These are phyloP conservation scores for Aphidius ervi DNA, from an alignment of 1,140 invertebrate genomes.

Conservation along the genomic window DNA sequence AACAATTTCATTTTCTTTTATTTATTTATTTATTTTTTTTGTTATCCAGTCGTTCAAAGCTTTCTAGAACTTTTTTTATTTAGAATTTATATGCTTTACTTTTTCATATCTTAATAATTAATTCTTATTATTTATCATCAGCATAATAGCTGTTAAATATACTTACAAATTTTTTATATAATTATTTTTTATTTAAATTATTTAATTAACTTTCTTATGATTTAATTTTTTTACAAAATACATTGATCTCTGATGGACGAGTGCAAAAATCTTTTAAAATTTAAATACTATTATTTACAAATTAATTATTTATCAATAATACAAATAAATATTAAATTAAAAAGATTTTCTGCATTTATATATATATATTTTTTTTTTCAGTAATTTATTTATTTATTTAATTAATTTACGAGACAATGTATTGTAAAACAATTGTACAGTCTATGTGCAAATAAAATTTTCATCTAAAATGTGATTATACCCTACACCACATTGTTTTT, in stretches of 20 bases:
- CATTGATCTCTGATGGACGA: constrained; percentile 28
- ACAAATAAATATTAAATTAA: too few species aligned
- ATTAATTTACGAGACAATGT: too few species aligned
- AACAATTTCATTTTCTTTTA: constrained; percentile 25
- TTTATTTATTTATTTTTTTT: neutral
- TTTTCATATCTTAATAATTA: constrained; percentile 40
- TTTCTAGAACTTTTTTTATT: constrained; percentile 48
- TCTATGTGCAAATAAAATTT: too few species aligned
- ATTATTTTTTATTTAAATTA: neutral
- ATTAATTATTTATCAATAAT: too few species aligned
- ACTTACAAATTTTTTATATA: neutral
- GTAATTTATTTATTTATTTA: too few species aligned
- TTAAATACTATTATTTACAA: neutral
- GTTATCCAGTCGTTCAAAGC: constrained; percentile 32
- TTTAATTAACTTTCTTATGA: constrained; percentile 18
- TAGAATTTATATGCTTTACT: constrained; percentile 53
- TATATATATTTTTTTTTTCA: too few species aligned
- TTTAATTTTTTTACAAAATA: constrained; percentile 34
- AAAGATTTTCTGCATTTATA: too few species aligned
- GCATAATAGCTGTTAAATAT: neutral
- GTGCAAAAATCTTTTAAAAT: neutral
- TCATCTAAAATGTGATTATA: too few species aligned
- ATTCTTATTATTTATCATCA: constrained; percentile 19
- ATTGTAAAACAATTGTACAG: too few species aligned
- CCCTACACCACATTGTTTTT: too few species aligned